Percentiles rank a stretch among this genome's conserved stretches.
Conservation (phyloP, 2,797 vertebrate species). For the Pipistrellus kuhlii region DNA sequence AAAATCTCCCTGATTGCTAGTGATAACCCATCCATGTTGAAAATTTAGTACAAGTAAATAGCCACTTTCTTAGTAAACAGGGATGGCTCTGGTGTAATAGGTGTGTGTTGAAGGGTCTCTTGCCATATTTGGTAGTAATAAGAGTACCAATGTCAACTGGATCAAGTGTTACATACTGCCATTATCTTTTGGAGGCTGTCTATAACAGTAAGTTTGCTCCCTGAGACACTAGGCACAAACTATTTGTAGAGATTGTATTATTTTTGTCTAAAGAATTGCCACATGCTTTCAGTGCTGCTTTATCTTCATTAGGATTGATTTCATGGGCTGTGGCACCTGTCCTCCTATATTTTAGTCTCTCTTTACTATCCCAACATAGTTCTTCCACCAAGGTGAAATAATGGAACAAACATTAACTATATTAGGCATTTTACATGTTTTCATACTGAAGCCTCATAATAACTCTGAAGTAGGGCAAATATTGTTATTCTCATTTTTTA, state of each 20-base stretch:
- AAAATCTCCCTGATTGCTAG: background rate
- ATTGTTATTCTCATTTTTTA: background rate
- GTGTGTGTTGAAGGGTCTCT: background rate
- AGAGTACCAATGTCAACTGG: background rate
- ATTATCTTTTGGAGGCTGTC: background rate
- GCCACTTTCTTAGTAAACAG: background rate
- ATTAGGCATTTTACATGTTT: background rate
- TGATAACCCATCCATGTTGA: background rate
- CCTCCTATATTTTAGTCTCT: background rate
- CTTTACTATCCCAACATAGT: background rate
- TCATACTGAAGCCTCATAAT: constrained; percentile 14
- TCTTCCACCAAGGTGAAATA: background rate
- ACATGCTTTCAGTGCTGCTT: background rate
- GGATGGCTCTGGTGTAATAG: background rate
- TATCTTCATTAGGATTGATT: background rate
- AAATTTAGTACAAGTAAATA: constrained; percentile 18
- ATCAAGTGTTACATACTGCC: background rate
- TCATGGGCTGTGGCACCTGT: background rate
- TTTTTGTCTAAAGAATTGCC: constrained; percentile 19
- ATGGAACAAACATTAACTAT: background rate
- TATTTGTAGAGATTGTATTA: background rate
- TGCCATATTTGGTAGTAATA: background rate
- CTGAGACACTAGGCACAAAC: background rate
- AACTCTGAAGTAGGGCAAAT: background rate
- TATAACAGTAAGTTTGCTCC: background rate